Evolutionary conservation across 2,797 vertebrate species (phyloP).

Genomic region (Choloepus didactylus): DNA sequence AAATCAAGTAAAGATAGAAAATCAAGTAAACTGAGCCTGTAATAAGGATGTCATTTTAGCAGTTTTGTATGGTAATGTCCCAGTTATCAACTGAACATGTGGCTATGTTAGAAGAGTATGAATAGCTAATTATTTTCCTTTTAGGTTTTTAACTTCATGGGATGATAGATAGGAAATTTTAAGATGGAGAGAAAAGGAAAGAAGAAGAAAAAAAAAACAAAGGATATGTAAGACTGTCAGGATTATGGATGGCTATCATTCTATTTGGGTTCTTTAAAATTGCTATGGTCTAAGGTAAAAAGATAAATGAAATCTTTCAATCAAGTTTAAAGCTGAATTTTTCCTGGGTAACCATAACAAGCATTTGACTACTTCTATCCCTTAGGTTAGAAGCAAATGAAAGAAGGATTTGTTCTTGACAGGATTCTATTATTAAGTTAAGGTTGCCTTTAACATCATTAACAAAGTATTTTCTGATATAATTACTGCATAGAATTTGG

Average conservation of each 20-base stretch:
- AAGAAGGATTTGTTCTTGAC: slow-evolving; percentile 75
- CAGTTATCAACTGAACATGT: slow-evolving; percentile 49
- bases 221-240: background rate
- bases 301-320: slow-evolving; percentile 76
- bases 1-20: slow-evolving; percentile 5
- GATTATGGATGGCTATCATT: slow-evolving; percentile 45
- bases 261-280: slow-evolving; percentile 73
- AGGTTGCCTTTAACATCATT: slow-evolving; percentile 66
- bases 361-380: slow-evolving; percentile 68
- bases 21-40: slow-evolving; percentile 52
- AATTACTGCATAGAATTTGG: slow-evolving; percentile 54
- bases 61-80: slow-evolving; percentile 52
- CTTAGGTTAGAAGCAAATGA: slow-evolving; percentile 63
- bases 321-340: slow-evolving; percentile 77
- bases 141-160: slow-evolving; percentile 53
- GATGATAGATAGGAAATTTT: slow-evolving; percentile 7
- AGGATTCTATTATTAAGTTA: slow-evolving; percentile 68
- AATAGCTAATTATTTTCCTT: slow-evolving; percentile 30
- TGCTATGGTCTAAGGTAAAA: slow-evolving; percentile 70
- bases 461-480: slow-evolving; percentile 64
- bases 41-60: slow-evolving; percentile 64
- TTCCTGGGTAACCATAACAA: slow-evolving; percentile 70
- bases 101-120: background rate
- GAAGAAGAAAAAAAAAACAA: background rate
- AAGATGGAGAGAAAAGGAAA: background rate